Evolutionary conservation across 2,888 invertebrate genomes (phyloP), one percentile per base, ranked within the genome.

Genomic region (Melanostoma scalare): DNA sequence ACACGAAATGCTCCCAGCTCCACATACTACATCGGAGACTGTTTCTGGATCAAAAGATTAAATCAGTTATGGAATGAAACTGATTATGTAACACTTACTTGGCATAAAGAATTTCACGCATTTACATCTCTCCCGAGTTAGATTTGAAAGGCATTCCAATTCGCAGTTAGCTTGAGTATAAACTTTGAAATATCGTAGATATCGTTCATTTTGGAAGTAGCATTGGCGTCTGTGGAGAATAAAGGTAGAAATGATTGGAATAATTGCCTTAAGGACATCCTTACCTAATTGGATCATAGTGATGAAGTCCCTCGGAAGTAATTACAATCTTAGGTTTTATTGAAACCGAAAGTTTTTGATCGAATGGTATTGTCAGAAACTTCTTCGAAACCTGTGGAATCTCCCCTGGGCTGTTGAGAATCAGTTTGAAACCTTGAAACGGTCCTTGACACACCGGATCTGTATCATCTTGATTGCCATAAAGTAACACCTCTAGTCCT

Each of bases 271-370:
- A 10, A 50, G 6, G 4, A 33, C 35, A 35, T 3, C 0, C 46
- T 44, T 48, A 85, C 85, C 74, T 92, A 88, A 91, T 89, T 1
- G 94, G 93, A 55, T 92, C 91, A 85, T 94, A 94, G 35, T 92
- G 91, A 77, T 89, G 90, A 5, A 94, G 90, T 55, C 93, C 93
- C 52, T 92, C 92, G 0, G 94, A 93, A 2, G 94, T 94, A 0
- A 93, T 94, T 93, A 94, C 94, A 93, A 94, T 94, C 88, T 94
- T 94, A 0, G 95, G 94, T 89, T 93, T 93, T 4, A 94, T 93
- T 2, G 93, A 93, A 0, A 94, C 93, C 0, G 94, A 92, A 0
- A 94, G 92, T 89, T 94, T 94, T 87, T 94, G 94, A 67, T 93
- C 93, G 50, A 94, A 88, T 9, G 94, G 94, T 0, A 93, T 92